Percentiles rank a stretch among this genome's conserved stretches.
Conservation (phyloP, 1,140 invertebrate genomes). For the Cherax destructor region DNA sequence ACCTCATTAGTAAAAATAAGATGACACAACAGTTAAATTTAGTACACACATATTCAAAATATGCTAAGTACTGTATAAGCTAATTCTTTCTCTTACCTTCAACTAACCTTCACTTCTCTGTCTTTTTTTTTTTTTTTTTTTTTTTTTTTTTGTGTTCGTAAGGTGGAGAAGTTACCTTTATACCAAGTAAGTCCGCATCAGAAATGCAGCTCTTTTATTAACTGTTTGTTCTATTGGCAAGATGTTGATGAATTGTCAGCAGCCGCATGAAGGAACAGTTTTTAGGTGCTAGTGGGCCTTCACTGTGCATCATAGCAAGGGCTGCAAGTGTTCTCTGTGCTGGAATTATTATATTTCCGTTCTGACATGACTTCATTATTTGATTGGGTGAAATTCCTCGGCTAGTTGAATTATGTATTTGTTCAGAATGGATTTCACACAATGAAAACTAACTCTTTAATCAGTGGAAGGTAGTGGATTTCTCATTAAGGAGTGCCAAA, state of each 20-base stretch:
- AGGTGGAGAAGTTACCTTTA: conserved; percentile 68
- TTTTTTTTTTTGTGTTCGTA: conserved; percentile 49
- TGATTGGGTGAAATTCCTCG: conserved; percentile 2
- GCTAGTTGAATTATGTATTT: conserved; percentile 11
- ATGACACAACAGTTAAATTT: conserved; percentile 1
- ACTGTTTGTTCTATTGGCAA: conserved; percentile 32
- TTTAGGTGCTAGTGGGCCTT: conserved; percentile 33
- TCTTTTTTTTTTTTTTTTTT: conserved; percentile 33
- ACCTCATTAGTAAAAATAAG: neutral
- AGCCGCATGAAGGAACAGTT: conserved; percentile 59
- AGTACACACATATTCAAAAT: conserved; percentile 18
- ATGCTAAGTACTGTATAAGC: conserved; percentile 27
- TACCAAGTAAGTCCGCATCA: conserved; percentile 64
- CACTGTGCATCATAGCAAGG: conserved; percentile 42
- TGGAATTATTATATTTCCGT: conserved; percentile 12
- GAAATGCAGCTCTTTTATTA: conserved; percentile 31
- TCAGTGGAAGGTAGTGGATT: conserved; percentile 39
- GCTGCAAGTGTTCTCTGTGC: conserved; percentile 29
- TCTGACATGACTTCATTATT: neutral
- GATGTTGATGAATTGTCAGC: conserved; percentile 45
- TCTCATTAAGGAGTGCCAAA: conserved; percentile 25
- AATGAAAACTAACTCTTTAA: conserved; percentile 10
- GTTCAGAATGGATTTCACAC: conserved; percentile 9
- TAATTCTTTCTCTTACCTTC: conserved; percentile 15
- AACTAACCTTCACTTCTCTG: conserved; percentile 41